Evolutionary conservation across 2,888 invertebrate genomes (phyloP), one percentile per base, ranked within the genome.

Genomic region (Callimorpha dominula): DNA sequence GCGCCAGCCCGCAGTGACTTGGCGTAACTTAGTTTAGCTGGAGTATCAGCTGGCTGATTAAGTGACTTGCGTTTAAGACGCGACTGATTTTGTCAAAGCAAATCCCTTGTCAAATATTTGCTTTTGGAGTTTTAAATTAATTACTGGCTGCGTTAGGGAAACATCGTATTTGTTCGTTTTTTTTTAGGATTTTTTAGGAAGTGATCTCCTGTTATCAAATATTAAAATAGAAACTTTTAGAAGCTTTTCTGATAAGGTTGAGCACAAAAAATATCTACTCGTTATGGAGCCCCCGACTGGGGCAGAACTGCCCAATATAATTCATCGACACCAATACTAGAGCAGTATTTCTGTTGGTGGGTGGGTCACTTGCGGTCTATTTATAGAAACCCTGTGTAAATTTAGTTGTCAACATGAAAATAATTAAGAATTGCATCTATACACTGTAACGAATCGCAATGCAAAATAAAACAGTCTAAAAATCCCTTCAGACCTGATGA

Each of bases 11-110:
- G 65, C 72, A 70, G 78, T 85, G 84, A 85, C 82, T 85, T 76
- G 78, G 65, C 77, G 69, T 79, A 79, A 85, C 81, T 79, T 75
- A 80, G 78, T 81, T 81, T 67, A 57, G 72, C 74, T 78, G 71
- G 78, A 82, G 80, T 80, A 78, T 81, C 82, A 78, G 70, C 63
- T 46, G 70, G 57, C 83, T 88, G 88, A 86, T 87, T 86, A 87
- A 87, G 86, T 87, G 87, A 87, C 87, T 87, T 87, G 86, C 86
- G 84, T 78, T 79, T 79, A 77, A 72, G 71, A 74, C 74, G 71
- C 65, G 73, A 78, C 78, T 80, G 83, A 86, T 87, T 84, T 84
- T 86, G 84, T 83, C 83, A 82, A 81, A 82, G 81, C 79, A 78
- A 83, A 79, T 81, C 77, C 73, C 74, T 71, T 78, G 80, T 78